These are phyloP conservation scores for Thamnophis elegans DNA, from an alignment of 2,797 vertebrate species.

Conservation along the genomic window DNA sequence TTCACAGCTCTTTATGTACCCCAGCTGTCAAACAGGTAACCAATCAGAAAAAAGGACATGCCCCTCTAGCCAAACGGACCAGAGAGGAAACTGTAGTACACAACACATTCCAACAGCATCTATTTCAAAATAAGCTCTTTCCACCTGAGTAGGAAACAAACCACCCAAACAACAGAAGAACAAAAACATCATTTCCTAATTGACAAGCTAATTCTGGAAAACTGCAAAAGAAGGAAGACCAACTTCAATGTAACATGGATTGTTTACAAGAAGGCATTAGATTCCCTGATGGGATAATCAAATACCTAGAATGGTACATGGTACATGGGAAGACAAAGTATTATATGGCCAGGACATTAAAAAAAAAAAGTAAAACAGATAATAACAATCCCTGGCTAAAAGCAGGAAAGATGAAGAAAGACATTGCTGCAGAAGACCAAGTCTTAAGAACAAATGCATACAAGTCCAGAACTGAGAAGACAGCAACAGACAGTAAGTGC, in stretches of 20 bases:
- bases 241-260: not conserved
- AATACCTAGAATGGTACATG: not conserved
- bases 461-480: not conserved
- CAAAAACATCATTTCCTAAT: not conserved
- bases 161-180: not conserved
- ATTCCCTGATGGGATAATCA: not conserved
- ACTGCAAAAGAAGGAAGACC: not conserved
- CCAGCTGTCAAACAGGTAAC: no score
- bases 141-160: not conserved
- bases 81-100: no score
- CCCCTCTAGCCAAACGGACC: no score
- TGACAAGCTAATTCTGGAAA: not conserved
- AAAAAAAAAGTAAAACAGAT: not conserved
- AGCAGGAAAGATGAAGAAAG: not conserved
- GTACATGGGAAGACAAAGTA: not conserved
- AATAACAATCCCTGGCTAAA: not conserved
- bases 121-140: not conserved
- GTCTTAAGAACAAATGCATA: not conserved
- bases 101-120: not conserved
- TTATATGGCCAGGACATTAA: not conserved
- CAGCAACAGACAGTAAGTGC: not conserved
- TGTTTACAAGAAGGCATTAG: not conserved
- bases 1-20: no score
- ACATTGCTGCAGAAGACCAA: not conserved
- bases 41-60: no score